phyloP scores from a whole-genome alignment of 2,113 vertebrate species.

The Empidonax traillii region DNA sequence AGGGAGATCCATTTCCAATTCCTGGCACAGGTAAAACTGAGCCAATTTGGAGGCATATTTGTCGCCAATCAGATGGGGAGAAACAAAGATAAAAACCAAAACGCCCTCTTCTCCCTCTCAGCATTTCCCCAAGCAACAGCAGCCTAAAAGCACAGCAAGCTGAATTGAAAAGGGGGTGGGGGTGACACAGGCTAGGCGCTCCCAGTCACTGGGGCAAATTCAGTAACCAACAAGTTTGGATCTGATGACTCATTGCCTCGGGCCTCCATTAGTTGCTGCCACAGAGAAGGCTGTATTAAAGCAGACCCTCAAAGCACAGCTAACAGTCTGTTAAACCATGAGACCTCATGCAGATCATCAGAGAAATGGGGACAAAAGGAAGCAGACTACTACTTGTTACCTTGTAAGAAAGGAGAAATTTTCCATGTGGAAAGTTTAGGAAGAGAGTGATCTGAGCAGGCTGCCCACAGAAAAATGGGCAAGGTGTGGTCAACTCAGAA shows the following conservation, averaged over 20 bases:
- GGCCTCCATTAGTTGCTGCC: not conserved
- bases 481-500: not conserved
- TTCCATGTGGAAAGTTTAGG: not conserved
- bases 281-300: not conserved
- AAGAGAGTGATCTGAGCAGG: not conserved
- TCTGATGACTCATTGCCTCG: not conserved
- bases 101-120: accelerated
- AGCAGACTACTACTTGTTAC: not conserved
- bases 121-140: not conserved
- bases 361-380: not conserved
- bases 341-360: not conserved
- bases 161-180: not conserved
- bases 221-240: not conserved
- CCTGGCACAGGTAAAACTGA: not conserved
- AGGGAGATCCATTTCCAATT: not conserved
- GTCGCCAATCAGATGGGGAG: not conserved
- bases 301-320: not conserved
- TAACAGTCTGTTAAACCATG: not conserved
- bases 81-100: not conserved
- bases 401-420: not conserved
- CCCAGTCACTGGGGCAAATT: not conserved
- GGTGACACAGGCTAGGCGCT: not conserved
- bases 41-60: not conserved
- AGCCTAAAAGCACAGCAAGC: not conserved
- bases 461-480: not conserved